Evolutionary conservation across 2,888 invertebrate species (phyloP), one percentile per base, ranked within the genome.

Genomic region (Cheiracanthium punctorium): DNA sequence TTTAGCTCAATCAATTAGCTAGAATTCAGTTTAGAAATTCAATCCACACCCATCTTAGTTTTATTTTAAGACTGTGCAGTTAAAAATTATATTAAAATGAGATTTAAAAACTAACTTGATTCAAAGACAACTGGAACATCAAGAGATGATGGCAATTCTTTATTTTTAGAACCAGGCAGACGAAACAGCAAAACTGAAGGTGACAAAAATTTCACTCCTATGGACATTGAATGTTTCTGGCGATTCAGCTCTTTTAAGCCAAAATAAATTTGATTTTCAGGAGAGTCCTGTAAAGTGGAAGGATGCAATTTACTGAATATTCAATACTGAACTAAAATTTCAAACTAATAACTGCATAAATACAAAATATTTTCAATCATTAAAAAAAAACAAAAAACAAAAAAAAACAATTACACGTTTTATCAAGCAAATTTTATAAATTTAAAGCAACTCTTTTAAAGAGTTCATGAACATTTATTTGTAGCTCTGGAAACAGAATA

Each of bases 71-170:
- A n/a, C n/a, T n/a, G n/a, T n/a, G n/a, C n/a, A n/a, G n/a, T n/a
- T n/a, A n/a, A n/a, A n/a, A n/a, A n/a, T 4, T 70, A 32, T 70
- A n/a, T 5, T n/a, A 14, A 70, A 14, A 32, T 70, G 30, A 32
- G 33, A 70, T n/a, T n/a, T n/a, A n/a, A n/a, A 52, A 43, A 33
- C 73, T 28, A 28, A 85, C 84, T 79, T 69, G 84, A 69, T 74
- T 79, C 79, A 74, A 85, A 74, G 28, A 85, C 24, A 43, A 85
- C 52, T 29, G 84, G 84, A 67, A 85, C 43, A 8, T 80, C 64
- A 52, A 85, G 29, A 29, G 8, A n/a, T 52, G 69, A 84, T 28
- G 17, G 28, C 24, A 52, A 10, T 0, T 28, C 20, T 4, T 52
- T 48, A 41, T n/a, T 32, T 24, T 70, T 73, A 20, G 70, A 20